Base-by-base conservation (phyloP, 2,888 invertebrate genomes). In the Drosophila longiperda region DNA sequence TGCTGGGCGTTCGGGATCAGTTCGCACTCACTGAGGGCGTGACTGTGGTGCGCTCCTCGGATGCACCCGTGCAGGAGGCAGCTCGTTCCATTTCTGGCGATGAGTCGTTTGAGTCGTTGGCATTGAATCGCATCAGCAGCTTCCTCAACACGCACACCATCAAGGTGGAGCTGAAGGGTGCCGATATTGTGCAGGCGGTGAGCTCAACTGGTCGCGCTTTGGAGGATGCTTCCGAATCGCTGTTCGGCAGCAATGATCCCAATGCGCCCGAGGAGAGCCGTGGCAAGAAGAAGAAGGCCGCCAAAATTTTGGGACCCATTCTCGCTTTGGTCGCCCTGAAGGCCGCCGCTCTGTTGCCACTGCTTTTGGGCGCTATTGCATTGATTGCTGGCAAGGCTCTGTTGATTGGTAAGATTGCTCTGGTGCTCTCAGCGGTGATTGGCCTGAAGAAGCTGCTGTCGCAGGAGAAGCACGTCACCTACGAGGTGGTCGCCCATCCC, bases 311-410 rank as follows among this genome's bases (percentile, higher is more conserved):
- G 52, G 96, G 97, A 72, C 97, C 97, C 1, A 92, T 97, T 72
- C 94, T 97, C 78, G 95, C 96, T 70, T 95, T 96, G 69, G 93
- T 97, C 82, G 96, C 96, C 20, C 92, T 97, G 90, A 97, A 97
- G 92, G 95, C 96, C 89, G 96, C 97, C 91, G 96, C 97, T 36
- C 92, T 97, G 58, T 93, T 97, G 89, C 97, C 97, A 34, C 91
- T 97, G 59, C 95, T 96, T 2, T 95, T 97, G 52, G 97, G 97
- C 60, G 96, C 96, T 59, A 97, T 97, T 82, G 97, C 97, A 33
- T 93, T 97, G 87, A 96, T 97, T 87, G 97, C 97, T 72, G 97
- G 97, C 68, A 97, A 97, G 92, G 97, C 97, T 58, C 94, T 97
- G 86, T 93, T 97, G 79, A 96, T 97, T 89, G 97, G 97, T 92